Percentiles rank a stretch among this genome's conserved stretches.
These are phyloP conservation scores for Melospiza georgiana DNA, from an alignment of 2,113 vertebrate species.

Conservation along the genomic window DNA sequence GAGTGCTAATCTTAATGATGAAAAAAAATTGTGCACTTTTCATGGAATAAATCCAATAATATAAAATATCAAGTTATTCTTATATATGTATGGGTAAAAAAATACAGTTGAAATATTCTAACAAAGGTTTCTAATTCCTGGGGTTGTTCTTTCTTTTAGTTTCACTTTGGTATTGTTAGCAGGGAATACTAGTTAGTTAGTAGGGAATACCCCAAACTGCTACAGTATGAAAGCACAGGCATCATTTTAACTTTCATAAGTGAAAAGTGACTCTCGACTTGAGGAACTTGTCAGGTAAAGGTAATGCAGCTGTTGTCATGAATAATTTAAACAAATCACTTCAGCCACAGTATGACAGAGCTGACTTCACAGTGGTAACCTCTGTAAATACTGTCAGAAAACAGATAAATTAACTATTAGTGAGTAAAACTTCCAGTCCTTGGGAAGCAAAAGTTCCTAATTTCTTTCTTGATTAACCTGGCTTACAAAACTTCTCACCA, in stretches of 20 bases:
- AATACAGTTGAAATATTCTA: neutral
- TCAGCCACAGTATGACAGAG: neutral
- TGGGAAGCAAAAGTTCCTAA: neutral
- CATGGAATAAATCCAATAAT: neutral
- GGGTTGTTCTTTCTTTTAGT: neutral
- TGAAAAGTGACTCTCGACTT: neutral
- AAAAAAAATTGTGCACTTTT: neutral
- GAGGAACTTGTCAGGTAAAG: neutral
- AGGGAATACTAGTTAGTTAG: neutral
- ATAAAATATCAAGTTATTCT: neutral
- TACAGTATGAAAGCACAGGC: neutral
- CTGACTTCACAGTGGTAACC: neutral
- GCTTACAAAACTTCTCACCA: neutral
- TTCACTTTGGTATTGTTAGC: neutral
- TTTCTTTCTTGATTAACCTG: neutral
- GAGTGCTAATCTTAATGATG: neutral
- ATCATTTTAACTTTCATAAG: neutral
- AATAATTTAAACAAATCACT: constrained; percentile 32
- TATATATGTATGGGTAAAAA: neutral
- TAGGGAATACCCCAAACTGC: neutral
- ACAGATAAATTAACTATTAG: neutral
- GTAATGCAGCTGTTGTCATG: neutral
- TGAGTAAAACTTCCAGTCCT: neutral
- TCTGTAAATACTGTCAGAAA: neutral
- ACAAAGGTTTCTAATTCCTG: neutral